Base-by-base conservation (phyloP, 2,888 invertebrate species). In the Lysandra coridon region DNA sequence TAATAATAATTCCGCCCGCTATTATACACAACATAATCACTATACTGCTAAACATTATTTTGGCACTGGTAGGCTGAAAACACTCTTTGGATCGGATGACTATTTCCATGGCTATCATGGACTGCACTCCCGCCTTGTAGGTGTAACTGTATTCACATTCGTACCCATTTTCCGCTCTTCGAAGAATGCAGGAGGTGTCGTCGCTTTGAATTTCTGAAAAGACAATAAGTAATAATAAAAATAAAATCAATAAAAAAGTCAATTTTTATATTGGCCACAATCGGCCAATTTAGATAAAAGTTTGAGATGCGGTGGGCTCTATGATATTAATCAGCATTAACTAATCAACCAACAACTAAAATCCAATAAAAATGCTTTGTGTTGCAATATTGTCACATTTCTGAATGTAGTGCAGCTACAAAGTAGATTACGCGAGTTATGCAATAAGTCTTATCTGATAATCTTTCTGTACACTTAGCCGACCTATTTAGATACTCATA, bases 21-120 rank as follows among this genome's bases (percentile, higher is more conserved):
- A 96, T 84, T 0, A 95, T 95, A 44, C 90, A 89, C 0, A 89
- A 86, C 83, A 95, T 91, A 74, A 95, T 92, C 10, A 90, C 85
- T 0, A 93, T 81, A 0, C 86, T 90, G 14, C 87, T 90, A 37
- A 87, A 88, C 88, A 92, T 88, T 53, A 93, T 88, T 73, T 84
- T 87, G 0, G 94, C 93, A 79, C 89, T 91, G 7, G 91, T 89
- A 0, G 92, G 88, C 60, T 90, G 88, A 79, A 85, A 89, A 79
- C 94, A 94, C 30, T 89, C 87, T 79, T 88, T 90, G 4, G 88
- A 87, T n/a, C 89, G 84, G 80, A 94, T 87, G 73, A 88, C 84
- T 37, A 94, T 91, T 79, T 92, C 91, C 85, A 93, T 89, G 6
- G 87, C 88, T 2, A 89, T 86, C 83, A 86, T 85, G 17, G 88